Evolutionary conservation across 2,113 vertebrate genomes (phyloP), one percentile per base, ranked within the genome.

Genomic region (Gracilinanus agilis): DNA sequence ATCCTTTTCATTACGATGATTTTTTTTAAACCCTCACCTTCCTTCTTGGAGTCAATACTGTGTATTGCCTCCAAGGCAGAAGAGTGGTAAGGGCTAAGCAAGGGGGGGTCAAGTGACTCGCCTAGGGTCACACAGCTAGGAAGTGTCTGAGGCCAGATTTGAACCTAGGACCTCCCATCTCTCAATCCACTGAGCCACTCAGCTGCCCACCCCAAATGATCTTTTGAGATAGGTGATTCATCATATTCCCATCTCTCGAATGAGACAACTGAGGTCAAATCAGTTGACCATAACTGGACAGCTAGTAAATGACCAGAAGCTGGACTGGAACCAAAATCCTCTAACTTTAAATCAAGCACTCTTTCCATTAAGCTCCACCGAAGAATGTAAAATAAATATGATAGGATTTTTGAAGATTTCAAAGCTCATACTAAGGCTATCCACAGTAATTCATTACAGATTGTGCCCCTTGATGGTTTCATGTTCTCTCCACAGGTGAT

Each of bases 401-500:
- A 19, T 1, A 7, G 34, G 12, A 67, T 13, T 34, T 67, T 67
- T 75, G 34, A 19, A n/a, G 34, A 16, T n/a, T 67, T 12, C 61
- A 34, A n/a, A 75, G 56, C 25, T 75, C 67, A 6, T 75, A 9
- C 4, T 24, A 49, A 53, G 44, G 4, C 49, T 44, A 11, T 89
- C 4, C 3, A 16, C 89, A 53, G 25, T 16, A 3, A 24, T n/a
- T 93, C 34, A 0, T 55, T 29, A 44, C 88, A 29, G 44, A 23
- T 90, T 24, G 55, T 83, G 61, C 16, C 21, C 23, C n/a, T 75
- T 0, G 0, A 44, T 9, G 10, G 0, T n/a, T 29, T 16, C 61
- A 29, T 93, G n/a, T 24, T 97, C 54, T 94, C 44, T 67, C 94
- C 56, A 12, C 61, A 99, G 99, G 98, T 98, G 94, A 97, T 98